Evolutionary conservation across 2,113 vertebrate species (phyloP).

Genomic region (Dipodomys spectabilis): DNA sequence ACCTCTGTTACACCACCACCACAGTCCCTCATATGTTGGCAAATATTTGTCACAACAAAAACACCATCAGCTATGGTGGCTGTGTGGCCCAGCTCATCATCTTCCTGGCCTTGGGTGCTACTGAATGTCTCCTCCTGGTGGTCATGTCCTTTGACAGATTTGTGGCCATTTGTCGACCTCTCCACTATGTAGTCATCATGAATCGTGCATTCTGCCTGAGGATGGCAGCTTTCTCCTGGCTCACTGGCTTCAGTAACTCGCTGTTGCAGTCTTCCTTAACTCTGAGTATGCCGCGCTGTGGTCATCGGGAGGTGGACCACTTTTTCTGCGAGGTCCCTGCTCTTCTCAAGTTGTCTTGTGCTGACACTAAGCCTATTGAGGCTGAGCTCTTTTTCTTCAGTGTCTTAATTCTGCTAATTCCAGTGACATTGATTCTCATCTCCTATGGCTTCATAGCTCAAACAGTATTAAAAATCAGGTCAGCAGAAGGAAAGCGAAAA

Average conservation of each 20-base stretch:
- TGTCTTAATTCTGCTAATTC: constrained; percentile 50
- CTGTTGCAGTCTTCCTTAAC: constrained; percentile 54
- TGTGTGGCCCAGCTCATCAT: constrained; percentile 54
- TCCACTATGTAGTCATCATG: constrained; percentile 58
- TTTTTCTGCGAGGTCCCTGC: constrained; percentile 70
- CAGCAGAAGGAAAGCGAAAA: constrained; percentile 20
- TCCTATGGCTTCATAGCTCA: constrained; percentile 61
- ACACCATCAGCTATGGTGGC: constrained; percentile 48
- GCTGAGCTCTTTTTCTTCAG: constrained; percentile 32
- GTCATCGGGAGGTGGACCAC: constrained; percentile 15
- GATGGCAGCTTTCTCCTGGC: constrained; percentile 31
- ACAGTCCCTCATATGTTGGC: constrained; percentile 47
- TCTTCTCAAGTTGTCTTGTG: constrained; percentile 65
- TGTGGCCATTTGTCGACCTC: constrained; percentile 8
- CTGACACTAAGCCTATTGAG: constrained; percentile 50
- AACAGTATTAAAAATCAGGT: constrained; percentile 53
- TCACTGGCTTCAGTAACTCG: constrained; percentile 47
- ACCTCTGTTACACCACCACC: constrained; percentile 52
- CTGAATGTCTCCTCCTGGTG: constrained; percentile 45
- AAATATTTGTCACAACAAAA: constrained; percentile 38
- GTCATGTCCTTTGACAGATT: constrained; percentile 62
- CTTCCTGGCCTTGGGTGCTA: constrained; percentile 29
- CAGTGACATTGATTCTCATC: constrained; percentile 45
- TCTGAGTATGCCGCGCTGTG: constrained; percentile 25
- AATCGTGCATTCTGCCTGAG: not conserved